Evolutionary conservation across 2,797 vertebrate genomes (phyloP).

Genomic region (Lepus townsendii): DNA sequence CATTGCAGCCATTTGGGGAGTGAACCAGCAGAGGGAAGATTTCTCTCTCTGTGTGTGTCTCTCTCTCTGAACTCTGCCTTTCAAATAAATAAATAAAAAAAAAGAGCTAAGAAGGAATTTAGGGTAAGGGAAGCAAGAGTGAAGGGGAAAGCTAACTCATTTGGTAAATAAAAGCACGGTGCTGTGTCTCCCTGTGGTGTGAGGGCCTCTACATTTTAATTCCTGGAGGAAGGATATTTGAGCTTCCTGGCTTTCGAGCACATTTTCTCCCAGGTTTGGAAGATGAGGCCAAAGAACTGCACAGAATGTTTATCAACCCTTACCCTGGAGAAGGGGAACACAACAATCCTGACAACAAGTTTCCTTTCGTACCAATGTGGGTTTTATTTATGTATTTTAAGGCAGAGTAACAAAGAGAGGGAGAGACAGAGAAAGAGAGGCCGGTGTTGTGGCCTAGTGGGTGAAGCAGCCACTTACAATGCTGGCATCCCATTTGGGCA

Average conservation of each 20-base stretch:
- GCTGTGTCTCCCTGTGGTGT: fast-evolving
- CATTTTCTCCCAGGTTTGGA: neutral
- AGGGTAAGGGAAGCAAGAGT: neutral
- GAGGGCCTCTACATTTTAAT: neutral
- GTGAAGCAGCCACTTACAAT: no score
- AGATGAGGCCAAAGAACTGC: fast-evolving
- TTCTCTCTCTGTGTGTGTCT: no score
- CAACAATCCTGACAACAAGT: neutral
- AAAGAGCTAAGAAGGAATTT: no score
- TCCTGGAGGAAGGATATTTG: neutral
- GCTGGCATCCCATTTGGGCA: no score
- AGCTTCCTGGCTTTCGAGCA: neutral
- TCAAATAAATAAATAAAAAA: no score
- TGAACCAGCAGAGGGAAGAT: no score
- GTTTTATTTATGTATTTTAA: no score
- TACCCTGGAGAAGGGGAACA: neutral
- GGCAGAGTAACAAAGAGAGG: neutral
- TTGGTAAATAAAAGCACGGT: fast-evolving
- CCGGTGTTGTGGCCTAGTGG: no score
- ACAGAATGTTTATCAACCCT: neutral
- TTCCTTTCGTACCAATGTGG: fast-evolving
- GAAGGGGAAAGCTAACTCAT: neutral
- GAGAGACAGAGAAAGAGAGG: neutral
- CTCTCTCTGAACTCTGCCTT: no score
- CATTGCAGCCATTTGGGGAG: no score